Conservation (phyloP, 2,888 invertebrate genomes). For the Nomada goodeniana region DNA sequence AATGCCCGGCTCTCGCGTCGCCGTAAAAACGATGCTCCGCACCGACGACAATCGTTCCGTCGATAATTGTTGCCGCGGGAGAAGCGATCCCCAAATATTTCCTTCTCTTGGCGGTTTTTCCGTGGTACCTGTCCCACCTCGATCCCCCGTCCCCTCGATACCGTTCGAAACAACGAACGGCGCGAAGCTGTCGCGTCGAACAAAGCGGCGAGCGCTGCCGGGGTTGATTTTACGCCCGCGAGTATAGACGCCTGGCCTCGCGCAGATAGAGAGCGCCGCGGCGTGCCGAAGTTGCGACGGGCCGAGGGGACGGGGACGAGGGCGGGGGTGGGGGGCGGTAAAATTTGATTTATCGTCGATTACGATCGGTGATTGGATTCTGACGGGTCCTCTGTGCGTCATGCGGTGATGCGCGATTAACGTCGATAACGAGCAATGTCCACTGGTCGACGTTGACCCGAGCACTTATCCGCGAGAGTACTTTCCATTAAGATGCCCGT, state of each 20-base stretch:
- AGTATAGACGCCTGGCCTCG: conserved; percentile 67
- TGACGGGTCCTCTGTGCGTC: conserved; percentile 68
- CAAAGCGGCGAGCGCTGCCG: conserved; percentile 53
- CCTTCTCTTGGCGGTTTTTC: conserved; percentile 1
- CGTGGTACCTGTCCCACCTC: neutral
- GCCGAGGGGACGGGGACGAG: no score
- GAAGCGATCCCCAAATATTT: neutral
- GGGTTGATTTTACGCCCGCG: conserved; percentile 73
- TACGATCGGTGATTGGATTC: conserved; percentile 80
- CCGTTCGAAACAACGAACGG: conserved; percentile 30
- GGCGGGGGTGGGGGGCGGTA: conserved; percentile 12
- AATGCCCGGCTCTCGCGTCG: no score
- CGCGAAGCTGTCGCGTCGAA: conserved; percentile 42
- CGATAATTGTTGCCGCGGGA: neutral
- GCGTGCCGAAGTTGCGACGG: conserved; percentile 27
- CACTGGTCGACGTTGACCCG: conserved; percentile 70
- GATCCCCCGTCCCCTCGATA: neutral
- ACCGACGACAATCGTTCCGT: neutral
- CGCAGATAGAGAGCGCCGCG: conserved; percentile 52
- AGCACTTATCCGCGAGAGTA: conserved; percentile 67
- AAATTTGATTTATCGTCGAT: conserved; percentile 80
- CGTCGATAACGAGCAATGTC: conserved; percentile 77
- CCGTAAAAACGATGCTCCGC: no score
- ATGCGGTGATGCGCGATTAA: conserved; percentile 75
- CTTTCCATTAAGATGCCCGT: conserved; percentile 42